Base-by-base conservation (phyloP, 2,113 vertebrate genomes). In the Phaethon lepturus region DNA sequence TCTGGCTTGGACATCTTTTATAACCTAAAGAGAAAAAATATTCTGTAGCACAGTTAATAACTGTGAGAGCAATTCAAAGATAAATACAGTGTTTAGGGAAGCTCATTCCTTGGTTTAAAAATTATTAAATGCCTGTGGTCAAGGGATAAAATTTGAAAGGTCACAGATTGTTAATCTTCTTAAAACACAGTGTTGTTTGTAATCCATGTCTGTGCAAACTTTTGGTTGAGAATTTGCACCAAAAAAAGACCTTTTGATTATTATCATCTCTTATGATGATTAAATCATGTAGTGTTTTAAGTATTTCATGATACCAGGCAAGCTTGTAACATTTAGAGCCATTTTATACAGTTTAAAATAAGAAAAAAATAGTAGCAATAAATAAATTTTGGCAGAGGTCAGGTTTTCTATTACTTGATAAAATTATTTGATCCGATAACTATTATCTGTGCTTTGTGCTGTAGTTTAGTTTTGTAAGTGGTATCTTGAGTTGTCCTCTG, bases 1-100 rank as follows among this genome's bases (percentile, higher is more conserved):
- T 91, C 95, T 96, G 95, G 85, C 93, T 95, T 87, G 58, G 73
- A 62, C 52, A 20, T 69, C 49, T 86, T 80, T 92, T 94, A 95
- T 92, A 86, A 91, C 92, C 59, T 94, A 72, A 56, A 93, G 88
- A 93, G 76, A 80, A 86, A 38, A 86, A 89, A 44, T 91, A 6
- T 22, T 89, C 66, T 59, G 76, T 47, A 68, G 62, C 53, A 8
- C 50, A 15, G 47, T 84, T 87, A 92, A 64, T 85, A 79, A 69
- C 45, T 80, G 73, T 20, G 60, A 45, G 49, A 92, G 23, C 31
- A 68, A 29, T 64, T 95, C 62, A 31, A 17, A 63, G 71, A 63
- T 86, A 81, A 77, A 67, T 38, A 38, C 1, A 58, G 66, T n/a
- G 31, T 72, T 96, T 53, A 87, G 69, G 53, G 91, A 92, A 64